A percentile compares a stretch with the other conserved stretches of the same genome.
Conservation (phyloP, 2,113 vertebrate genomes). For the Muntiacus reevesi region DNA sequence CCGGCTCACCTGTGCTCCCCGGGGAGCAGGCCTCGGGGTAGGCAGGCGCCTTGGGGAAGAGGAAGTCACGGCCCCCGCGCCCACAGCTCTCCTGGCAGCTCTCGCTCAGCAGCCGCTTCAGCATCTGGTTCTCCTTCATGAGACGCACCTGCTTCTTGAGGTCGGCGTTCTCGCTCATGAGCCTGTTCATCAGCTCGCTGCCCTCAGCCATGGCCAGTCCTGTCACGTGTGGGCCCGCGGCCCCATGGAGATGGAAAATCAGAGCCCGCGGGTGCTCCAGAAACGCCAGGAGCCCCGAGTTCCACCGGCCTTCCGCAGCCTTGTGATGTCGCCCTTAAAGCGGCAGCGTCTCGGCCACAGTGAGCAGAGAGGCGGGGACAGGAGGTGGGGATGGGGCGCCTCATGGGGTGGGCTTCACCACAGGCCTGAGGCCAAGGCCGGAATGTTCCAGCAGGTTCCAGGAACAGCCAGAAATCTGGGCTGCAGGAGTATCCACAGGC, state of each 20-base stretch:
- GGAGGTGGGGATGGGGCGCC: background rate
- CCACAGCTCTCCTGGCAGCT: constrained; percentile 49
- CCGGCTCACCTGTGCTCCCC: constrained; percentile 30
- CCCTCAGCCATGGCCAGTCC: constrained; percentile 45
- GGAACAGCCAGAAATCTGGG: background rate
- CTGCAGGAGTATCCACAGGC: rapidly evolving
- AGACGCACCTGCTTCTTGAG: constrained; percentile 75
- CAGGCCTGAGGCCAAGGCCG: rapidly evolving
- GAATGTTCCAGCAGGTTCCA: background rate
- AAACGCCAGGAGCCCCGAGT: background rate
- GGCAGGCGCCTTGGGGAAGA: background rate
- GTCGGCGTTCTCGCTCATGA: constrained; percentile 68
- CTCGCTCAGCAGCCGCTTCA: constrained; percentile 64
- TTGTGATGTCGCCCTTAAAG: constrained; percentile 75
- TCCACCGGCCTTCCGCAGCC: constrained; percentile 53
- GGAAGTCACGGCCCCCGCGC: background rate
- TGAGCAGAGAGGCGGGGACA: background rate
- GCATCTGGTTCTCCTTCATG: constrained; percentile 73
- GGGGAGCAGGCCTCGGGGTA: constrained; percentile 50
- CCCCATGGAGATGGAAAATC: constrained; percentile 49
- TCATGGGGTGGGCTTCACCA: background rate
- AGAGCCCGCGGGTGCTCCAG: background rate
- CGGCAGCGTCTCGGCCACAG: background rate
- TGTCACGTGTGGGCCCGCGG: background rate
- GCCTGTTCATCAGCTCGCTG: constrained; percentile 51